Evolutionary conservation across 2,888 invertebrate species (phyloP), one percentile per base, ranked within the genome.

Genomic region (Holacanthella duospinosa): DNA sequence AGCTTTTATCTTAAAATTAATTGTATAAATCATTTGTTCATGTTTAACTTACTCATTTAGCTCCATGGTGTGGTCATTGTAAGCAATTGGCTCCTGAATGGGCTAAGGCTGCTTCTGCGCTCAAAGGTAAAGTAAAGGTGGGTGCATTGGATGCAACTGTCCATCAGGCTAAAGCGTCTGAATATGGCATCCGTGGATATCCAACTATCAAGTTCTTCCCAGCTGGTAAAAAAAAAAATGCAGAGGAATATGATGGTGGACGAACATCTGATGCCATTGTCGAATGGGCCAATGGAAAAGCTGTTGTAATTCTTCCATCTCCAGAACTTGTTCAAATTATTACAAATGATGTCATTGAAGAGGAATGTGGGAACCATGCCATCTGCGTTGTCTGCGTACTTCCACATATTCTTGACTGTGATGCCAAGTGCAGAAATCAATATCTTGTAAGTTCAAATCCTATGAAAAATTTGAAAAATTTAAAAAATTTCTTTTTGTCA

Each of bases 121-220:
- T 99, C 25, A 95, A 93, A 80, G 97, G 96, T 74, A 96, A 96
- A 82, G 89, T 81, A 44, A 97, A 96, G 80, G 77, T 99, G 24
- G 99, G 96, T 64, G 95, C 96, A 2, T 77, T 99, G 0, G 99
- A 99, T 80, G 95, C 97, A 0, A 99, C 97, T 0, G 89, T 88
- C 0, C 88, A 99, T 79, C 85, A 86, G 65, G 77, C 80, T 19
- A 90, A 87, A 78, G 90, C 94, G 0, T 81, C 83, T 69, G 84
- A 88, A 75, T 97, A 89, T 78, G 86, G 86, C 71, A 88, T 97
- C 36, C 66, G 65, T 56, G 96, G 97, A 2, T 97, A 93, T 80
- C 97, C 97, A 1, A 95, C 96, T 36, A 97, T 99, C 75, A 97
- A 97, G 79, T 84, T 84, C 78, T 96, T 96, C 80, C 82, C 87